Conservation (phyloP, 2,113 vertebrate species). For the Siniperca chuatsi region DNA sequence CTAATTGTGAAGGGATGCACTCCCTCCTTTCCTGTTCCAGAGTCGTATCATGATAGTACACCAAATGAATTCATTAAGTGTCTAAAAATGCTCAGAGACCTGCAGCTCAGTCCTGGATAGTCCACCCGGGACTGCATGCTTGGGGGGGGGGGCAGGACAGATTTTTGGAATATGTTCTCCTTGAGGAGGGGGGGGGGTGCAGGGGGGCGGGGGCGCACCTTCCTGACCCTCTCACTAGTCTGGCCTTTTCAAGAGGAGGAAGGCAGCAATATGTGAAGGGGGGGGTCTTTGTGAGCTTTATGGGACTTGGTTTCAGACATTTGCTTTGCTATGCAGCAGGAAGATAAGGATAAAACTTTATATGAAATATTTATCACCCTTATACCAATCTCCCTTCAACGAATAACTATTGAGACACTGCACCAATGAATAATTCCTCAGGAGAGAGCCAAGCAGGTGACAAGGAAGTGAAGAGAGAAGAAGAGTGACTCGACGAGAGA, state of each 20-base stretch:
- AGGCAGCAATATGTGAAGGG: constrained; percentile 28
- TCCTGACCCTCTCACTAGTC: constrained; percentile 49
- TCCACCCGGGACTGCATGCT: constrained; percentile 56
- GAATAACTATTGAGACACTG: constrained; percentile 69
- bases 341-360: constrained; percentile 76
- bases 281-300: constrained; percentile 44
- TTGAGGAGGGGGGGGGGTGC: no score
- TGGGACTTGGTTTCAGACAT: constrained; percentile 51
- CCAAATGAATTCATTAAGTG: constrained; percentile 72
- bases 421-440: constrained; percentile 78
- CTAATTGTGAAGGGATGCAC: constrained; percentile 71
- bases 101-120: constrained; percentile 37
- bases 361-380: constrained; percentile 78
- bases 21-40: constrained; percentile 50
- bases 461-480: constrained; percentile 2
- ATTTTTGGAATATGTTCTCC: no score
- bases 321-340: constrained; percentile 57
- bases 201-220: no score
- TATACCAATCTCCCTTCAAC: constrained; percentile 70
- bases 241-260: constrained; percentile 64
- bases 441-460: constrained; percentile 41
- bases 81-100: constrained; percentile 63
- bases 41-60: constrained; percentile 47
- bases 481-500: constrained; percentile 20
- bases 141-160: no score